A percentile compares a stretch with the other conserved stretches of the same genome.
Evolutionary conservation across 2,113 vertebrate genomes (phyloP).

Genomic region (Paradoxurus hermaphroditus): DNA sequence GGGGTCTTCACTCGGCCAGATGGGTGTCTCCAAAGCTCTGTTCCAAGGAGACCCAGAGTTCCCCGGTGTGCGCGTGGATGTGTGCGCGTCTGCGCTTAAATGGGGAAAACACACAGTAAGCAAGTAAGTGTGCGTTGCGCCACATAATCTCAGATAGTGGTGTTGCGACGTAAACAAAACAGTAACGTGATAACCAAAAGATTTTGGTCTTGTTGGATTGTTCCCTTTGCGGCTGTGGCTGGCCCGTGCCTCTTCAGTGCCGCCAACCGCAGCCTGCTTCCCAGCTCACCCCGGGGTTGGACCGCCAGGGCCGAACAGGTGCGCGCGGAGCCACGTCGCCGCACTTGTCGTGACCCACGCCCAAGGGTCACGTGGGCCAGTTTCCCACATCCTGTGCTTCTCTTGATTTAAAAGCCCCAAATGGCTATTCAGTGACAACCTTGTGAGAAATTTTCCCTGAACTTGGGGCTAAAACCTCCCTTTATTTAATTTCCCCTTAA

Average conservation of each 20-base stretch:
- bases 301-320: background rate
- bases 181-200: background rate
- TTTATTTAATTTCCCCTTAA: slow-evolving; percentile 78
- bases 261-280: background rate
- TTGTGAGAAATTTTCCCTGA: slow-evolving; percentile 72
- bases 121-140: background rate
- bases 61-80: background rate
- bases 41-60: background rate
- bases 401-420: slow-evolving; percentile 59
- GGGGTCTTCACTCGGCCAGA: background rate
- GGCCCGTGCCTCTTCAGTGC: background rate
- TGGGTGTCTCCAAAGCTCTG: background rate
- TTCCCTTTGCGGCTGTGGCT: background rate
- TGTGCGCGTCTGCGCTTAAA: background rate
- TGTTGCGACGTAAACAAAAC: background rate
- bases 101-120: background rate
- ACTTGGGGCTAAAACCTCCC: slow-evolving; percentile 68
- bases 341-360: background rate
- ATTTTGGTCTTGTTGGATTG: background rate
- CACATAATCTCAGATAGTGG: background rate
- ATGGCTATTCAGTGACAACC: slow-evolving; percentile 52
- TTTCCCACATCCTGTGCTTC: slow-evolving; percentile 63
- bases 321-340: background rate
- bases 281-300: background rate
- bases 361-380: background rate